phyloP scores from a whole-genome alignment of 2,113 vertebrate species.

The Sphaerodactylus townsendi region DNA sequence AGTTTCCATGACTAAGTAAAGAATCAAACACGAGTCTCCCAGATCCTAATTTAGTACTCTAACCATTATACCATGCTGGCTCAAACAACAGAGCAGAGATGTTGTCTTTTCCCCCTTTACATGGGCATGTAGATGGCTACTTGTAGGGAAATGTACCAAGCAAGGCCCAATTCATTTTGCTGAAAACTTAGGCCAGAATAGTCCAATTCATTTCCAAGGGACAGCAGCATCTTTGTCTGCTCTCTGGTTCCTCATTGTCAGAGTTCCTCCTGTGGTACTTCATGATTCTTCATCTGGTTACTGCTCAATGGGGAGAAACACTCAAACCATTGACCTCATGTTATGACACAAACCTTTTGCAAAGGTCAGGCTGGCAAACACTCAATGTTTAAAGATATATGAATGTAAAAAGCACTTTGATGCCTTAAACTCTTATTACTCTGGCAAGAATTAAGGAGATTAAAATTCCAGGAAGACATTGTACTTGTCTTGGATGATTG shows the following conservation, averaged over 20 bases:
- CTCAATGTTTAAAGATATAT: slow-evolving; percentile 1
- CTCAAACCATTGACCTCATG: not conserved
- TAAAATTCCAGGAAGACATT: slow-evolving; percentile 25
- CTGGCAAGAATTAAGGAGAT: slow-evolving; percentile 1
- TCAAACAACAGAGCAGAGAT: not conserved
- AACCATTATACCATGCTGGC: not conserved
- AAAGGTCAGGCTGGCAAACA: not conserved
- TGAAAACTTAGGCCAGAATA: not conserved
- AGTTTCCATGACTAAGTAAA: no score
- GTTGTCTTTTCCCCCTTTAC: not conserved
- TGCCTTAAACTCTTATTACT: not conserved
- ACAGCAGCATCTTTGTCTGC: not conserved
- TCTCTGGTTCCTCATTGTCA: not conserved
- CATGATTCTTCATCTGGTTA: slow-evolving; percentile 6
- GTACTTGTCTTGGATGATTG: slow-evolving; percentile 16
- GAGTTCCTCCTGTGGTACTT: not conserved
- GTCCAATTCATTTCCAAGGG: not conserved
- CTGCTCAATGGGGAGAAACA: not conserved
- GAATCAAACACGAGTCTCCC: no score
- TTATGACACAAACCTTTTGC: slow-evolving; percentile 4
- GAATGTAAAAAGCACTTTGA: not conserved
- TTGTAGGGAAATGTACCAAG: not conserved
- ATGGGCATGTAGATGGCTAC: not conserved
- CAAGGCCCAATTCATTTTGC: not conserved
- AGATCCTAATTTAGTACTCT: no score